phyloP scores from a whole-genome alignment of 1,140 invertebrate genomes.

The Limonius californicus region DNA sequence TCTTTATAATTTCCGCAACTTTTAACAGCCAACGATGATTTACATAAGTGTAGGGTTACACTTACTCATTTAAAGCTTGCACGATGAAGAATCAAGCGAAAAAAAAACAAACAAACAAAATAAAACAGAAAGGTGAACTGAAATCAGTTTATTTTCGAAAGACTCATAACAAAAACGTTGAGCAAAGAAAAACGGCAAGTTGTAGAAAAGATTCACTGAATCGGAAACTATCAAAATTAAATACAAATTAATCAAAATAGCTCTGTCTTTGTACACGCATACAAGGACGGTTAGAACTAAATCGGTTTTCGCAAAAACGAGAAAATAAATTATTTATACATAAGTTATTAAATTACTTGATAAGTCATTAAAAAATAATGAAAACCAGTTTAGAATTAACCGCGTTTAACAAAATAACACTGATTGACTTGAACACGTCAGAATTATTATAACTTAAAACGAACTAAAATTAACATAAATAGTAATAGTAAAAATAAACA shows the following conservation, averaged over 20 bases:
- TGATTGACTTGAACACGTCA: neutral
- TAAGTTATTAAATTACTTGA: slow-evolving; percentile 9
- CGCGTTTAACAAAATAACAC: neutral
- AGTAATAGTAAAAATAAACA: slow-evolving; percentile 18
- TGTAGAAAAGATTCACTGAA: neutral
- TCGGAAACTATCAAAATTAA: neutral
- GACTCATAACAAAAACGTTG: slow-evolving; percentile 5
- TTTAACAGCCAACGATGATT: too few species aligned
- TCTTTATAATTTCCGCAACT: too few species aligned
- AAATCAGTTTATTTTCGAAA: slow-evolving; percentile 4
- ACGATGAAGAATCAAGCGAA: neutral
- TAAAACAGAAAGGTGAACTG: neutral
- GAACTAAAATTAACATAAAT: neutral
- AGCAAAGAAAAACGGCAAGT: neutral
- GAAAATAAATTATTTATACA: slow-evolving; percentile 15
- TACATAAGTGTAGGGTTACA: too few species aligned
- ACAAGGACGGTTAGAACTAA: neutral
- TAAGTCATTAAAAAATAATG: neutral
- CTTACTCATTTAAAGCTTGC: too few species aligned
- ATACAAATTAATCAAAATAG: neutral
- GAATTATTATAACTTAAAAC: neutral
- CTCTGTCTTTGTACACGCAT: neutral
- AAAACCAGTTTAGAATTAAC: slow-evolving; percentile 3
- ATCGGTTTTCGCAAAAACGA: neutral
- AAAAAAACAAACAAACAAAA: slow-evolving; percentile 1